Evolutionary conservation across 2,888 invertebrate genomes (phyloP).

Genomic region (Drosophila basisetae): DNA sequence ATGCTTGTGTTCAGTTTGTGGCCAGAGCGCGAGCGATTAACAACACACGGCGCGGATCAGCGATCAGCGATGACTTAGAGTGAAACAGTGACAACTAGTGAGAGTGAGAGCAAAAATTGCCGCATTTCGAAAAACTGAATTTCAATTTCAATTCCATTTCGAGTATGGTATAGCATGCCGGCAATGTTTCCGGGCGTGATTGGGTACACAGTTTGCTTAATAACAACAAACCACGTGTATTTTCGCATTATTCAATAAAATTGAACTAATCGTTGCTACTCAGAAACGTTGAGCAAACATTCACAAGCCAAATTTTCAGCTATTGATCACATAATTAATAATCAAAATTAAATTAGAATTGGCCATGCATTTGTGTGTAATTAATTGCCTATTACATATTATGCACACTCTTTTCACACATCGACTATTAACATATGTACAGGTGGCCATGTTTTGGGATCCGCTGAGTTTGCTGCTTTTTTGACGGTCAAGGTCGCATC

Average conservation of each 20-base stretch:
- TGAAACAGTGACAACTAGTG: background rate
- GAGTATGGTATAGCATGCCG: slow-evolving; percentile 3
- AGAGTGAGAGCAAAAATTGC: slow-evolving; percentile 23
- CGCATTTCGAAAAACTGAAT: slow-evolving; percentile 14
- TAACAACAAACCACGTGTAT: slow-evolving; percentile 16
- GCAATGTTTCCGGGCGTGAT: background rate
- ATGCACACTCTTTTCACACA: slow-evolving; percentile 3
- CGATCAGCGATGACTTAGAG: background rate
- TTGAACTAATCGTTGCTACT: slow-evolving; percentile 22
- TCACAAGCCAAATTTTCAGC: background rate
- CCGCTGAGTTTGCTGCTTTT: background rate
- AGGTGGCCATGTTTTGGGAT: background rate
- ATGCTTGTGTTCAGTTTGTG: slow-evolving; percentile 66
- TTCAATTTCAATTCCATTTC: slow-evolving; percentile 12
- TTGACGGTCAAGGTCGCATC: slow-evolving; percentile 45
- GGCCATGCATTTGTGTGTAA: slow-evolving; percentile 36
- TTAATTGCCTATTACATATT: slow-evolving; percentile 26
- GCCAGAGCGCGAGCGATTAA: slow-evolving; percentile 60
- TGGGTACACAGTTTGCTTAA: background rate
- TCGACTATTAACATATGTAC: slow-evolving; percentile 1
- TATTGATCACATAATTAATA: slow-evolving; percentile 4
- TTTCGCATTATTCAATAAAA: slow-evolving; percentile 29
- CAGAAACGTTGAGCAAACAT: slow-evolving; percentile 9
- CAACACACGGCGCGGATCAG: slow-evolving; percentile 57
- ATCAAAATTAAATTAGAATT: slow-evolving; percentile 38